phyloP scores from a whole-genome alignment of 2,797 vertebrate species.

The Lacerta bilineata region DNA sequence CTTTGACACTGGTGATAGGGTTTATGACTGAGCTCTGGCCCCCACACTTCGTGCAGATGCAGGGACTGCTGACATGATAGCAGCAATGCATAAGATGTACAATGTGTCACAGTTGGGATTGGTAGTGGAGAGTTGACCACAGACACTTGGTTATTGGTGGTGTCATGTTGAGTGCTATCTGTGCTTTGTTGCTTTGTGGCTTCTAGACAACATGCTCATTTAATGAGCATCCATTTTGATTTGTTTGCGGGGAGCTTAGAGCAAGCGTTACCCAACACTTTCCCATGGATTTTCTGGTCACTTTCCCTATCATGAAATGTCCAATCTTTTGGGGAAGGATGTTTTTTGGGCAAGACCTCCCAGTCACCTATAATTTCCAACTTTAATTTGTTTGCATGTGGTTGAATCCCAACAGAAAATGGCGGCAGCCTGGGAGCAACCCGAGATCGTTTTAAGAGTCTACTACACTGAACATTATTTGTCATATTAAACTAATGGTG shows the following conservation, averaged over 20 bases:
- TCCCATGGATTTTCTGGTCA: no score
- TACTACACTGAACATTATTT: background rate
- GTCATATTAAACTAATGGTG: background rate
- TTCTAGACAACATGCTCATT: no score
- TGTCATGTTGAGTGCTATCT: background rate
- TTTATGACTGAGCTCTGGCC: background rate
- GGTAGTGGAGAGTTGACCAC: background rate
- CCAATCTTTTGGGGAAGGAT: no score
- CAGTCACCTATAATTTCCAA: background rate
- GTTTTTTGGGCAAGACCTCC: background rate
- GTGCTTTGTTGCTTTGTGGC: no score
- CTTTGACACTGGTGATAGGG: no score
- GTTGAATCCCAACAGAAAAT: background rate
- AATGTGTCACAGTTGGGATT: background rate
- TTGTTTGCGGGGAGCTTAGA: no score
- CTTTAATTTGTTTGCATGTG: no score
- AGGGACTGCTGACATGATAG: background rate
- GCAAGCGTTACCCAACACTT: no score
- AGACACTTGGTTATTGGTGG: background rate
- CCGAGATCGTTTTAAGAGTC: background rate
- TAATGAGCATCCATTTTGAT: no score
- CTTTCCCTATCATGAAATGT: no score
- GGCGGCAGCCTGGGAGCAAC: background rate
- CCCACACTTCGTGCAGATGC: background rate
- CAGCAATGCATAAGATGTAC: background rate